Evolutionary conservation across 1,140 invertebrate genomes (phyloP), one percentile per base, ranked within the genome.

Genomic region (Drosophila fuyamai): DNA sequence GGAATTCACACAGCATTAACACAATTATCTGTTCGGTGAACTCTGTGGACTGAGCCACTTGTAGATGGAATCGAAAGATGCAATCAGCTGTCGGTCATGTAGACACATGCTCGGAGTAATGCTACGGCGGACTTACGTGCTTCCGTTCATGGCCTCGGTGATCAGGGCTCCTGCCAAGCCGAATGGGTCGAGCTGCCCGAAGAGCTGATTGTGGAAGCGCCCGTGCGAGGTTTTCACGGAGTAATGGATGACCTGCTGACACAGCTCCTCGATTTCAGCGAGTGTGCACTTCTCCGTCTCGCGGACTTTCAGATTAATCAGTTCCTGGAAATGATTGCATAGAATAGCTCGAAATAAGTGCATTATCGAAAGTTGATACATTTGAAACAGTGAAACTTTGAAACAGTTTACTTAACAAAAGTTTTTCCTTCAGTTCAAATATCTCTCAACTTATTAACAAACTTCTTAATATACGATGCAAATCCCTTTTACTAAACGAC

Each of bases 121-220:
- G 41, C 9, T 47, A 18, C 51, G 41, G 32, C 51, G 41, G 44
- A 61, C 82, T 92, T 94, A 96, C 96, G 96, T 95, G 93, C 96
- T 96, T 8, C 96, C 96, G 81, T 97, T 97, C 57, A 97, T 94
- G 5, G 95, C 95, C 67, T 97, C 96, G 2, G 96, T 94, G 27
- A 97, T 92, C 94, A 95, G 96, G 12, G 95, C 93, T 5, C 95
- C 96, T n/a, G 94, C 95, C 41, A 97, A 83, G 7, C 96, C 96
- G 81, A 95, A 96, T 6, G 94, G 93, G 90, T 97, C 96, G 1
- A 94, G 91, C 16, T 95, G 96, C n/a, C 94, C 95, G 81, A 95
- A 97, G 3, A 97, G 93, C 90, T 97, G 96, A 93, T 97, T 97
- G 73, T 95, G 94, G 90, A 97, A 97, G 65, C 95, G 93, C 1